Base-by-base conservation (phyloP, 2,797 vertebrate genomes). In the Enteromius argenteus region DNA sequence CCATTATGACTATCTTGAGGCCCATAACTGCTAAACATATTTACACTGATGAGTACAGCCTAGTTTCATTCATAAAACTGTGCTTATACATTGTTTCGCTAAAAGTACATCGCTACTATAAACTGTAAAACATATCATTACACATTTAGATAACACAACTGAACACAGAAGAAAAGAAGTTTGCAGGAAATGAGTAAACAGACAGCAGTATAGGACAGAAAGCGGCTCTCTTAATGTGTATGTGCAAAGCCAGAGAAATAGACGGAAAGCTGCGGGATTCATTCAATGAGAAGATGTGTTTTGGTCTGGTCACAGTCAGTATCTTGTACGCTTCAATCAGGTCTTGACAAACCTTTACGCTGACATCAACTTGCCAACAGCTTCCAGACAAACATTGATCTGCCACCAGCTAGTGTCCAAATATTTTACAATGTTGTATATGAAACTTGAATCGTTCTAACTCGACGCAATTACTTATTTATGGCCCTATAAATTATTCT, bases 401-500 rank as follows among this genome's bases (percentile, higher is more conserved):
- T 89, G 92, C 93, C 91, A 91, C 90, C 92, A 84, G 86, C 85
- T 80, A 19, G 91, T 93, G 94, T 94, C 94, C 93, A 95, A 95
- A 95, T 94, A 95, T 95, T 94, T 93, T 93, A 89, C 86, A 92
- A 90, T 94, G 93, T 94, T 95, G 90, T 91, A 92, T 93, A 94
- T 94, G 93, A 93, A 90, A 91, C 86, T 85, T 68, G 90, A 94
- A 93, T 94, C 92, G 90, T 91, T 93, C 91, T 92, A 94, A 92
- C 90, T 91, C 92, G 87, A 89, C 88, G 19, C 82, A 91, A 95
- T 95, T 89, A 93, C 94, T 95, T 95, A 95, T 95, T 95, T 93
- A 95, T 94, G 58, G 32, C 17, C 62, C 91, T 91, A 95, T 96
- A 91, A 95, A 95, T 95, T 94, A 95, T 96, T 95, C 94, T 94